phyloP scores from a whole-genome alignment of 2,797 vertebrate genomes.

The Limnodromus scolopaceus region DNA sequence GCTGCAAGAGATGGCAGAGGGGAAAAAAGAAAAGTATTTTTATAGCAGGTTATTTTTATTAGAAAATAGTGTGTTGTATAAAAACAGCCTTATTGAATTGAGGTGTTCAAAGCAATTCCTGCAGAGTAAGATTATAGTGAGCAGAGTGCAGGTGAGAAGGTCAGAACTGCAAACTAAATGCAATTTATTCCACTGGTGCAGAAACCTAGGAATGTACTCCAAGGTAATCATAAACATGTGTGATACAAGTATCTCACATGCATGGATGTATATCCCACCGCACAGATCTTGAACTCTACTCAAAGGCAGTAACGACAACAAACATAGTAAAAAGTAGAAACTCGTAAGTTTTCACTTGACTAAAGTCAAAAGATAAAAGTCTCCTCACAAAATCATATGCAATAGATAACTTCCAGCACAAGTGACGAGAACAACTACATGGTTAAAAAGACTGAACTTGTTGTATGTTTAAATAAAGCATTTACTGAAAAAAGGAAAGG shows the following conservation, averaged over 20 bases:
- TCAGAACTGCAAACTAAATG: constrained; percentile 58
- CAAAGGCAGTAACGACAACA: neutral
- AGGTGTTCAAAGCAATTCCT: constrained; percentile 64
- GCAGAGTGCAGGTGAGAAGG: constrained; percentile 67
- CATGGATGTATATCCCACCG: neutral
- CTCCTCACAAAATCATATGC: neutral
- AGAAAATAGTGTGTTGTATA: constrained; percentile 59
- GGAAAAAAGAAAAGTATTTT: constrained; percentile 33
- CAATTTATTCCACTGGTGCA: constrained; percentile 56
- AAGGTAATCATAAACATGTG: constrained; percentile 57
- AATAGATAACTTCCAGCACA: neutral
- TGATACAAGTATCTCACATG: neutral
- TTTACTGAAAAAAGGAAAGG: neutral
- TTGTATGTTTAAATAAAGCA: neutral
- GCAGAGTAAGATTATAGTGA: constrained; percentile 65
- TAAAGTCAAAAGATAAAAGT: neutral
- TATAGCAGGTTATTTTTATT: constrained; percentile 61
- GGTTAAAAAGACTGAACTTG: neutral
- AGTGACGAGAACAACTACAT: neutral
- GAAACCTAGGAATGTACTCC: constrained; percentile 43
- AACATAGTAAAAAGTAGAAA: neutral
- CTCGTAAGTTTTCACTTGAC: neutral
- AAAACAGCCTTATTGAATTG: constrained; percentile 61
- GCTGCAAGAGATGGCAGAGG: neutral
- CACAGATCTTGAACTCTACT: neutral